phyloP scores from a whole-genome alignment of 2,797 vertebrate species.

The Diplodus sargus region DNA sequence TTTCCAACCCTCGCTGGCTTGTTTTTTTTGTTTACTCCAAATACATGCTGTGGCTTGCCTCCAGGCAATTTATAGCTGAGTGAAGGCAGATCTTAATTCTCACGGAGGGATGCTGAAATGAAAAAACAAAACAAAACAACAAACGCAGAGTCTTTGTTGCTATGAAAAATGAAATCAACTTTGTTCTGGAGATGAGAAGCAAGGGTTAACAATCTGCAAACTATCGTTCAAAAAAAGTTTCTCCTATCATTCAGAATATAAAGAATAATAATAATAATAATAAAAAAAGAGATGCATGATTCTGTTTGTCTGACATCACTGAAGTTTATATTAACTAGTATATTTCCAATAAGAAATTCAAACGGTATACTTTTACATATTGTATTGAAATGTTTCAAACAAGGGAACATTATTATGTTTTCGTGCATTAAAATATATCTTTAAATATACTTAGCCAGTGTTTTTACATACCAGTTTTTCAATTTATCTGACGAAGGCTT shows the following conservation, averaged over 20 bases:
- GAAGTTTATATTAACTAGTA: not conserved
- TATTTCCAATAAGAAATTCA: not conserved
- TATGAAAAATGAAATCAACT: conserved; percentile 8
- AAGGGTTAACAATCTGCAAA: not conserved
- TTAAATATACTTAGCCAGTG: too few species aligned
- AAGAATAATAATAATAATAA: not conserved
- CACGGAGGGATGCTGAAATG: conserved; percentile 11
- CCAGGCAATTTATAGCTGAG: conserved; percentile 17
- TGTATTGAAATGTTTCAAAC: not conserved
- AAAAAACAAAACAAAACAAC: conserved; percentile 26
- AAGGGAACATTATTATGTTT: not conserved
- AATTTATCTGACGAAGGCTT: not conserved
- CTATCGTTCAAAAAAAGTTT: not conserved
- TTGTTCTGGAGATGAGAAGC: not conserved
- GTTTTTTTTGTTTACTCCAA: conserved; percentile 28
- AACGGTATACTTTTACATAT: not conserved
- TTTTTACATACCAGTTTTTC: too few species aligned
- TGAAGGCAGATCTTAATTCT: conserved; percentile 21
- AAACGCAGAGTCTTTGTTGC: not conserved
- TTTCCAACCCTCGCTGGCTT: conserved; percentile 15
- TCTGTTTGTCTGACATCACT: not conserved
- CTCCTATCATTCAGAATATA: not conserved
- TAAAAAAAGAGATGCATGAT: not conserved
- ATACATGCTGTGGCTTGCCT: conserved; percentile 24
- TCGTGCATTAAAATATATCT: not conserved